Evolutionary conservation across 2,113 vertebrate species (phyloP).

Genomic region (Cyprinodon tularosa): DNA sequence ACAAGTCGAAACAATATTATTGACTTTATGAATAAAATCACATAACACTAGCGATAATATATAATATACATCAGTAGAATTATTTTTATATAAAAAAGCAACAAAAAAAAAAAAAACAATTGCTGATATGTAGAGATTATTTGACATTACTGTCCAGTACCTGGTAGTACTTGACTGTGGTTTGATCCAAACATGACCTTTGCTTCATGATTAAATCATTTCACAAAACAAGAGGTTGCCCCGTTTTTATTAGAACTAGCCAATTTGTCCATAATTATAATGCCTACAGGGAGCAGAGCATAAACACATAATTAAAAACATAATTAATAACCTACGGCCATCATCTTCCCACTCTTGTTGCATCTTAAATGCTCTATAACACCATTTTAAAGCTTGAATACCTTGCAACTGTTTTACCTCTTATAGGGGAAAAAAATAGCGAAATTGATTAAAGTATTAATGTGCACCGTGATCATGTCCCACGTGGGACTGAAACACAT

Average conservation of each 20-base stretch:
- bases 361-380: conserved; percentile 26
- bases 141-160: conserved; percentile 35
- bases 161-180: conserved; percentile 62
- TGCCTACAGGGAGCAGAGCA: conserved; percentile 49
- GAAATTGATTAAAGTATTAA: conserved; percentile 46
- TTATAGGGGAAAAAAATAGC: conserved; percentile 55
- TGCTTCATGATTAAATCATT: conserved; percentile 47
- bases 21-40: background rate
- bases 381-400: conserved; percentile 32
- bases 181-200: conserved; percentile 67
- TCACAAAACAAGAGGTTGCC: conserved; percentile 48
- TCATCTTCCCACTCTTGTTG: conserved; percentile 40
- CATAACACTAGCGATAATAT: background rate
- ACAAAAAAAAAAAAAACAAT: background rate
- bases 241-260: conserved; percentile 56
- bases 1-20: background rate
- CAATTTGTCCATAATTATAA: conserved; percentile 68
- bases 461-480: conserved; percentile 41
- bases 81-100: background rate
- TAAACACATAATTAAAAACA: conserved; percentile 61
- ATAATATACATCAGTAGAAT: background rate
- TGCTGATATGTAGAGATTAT: background rate
- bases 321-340: conserved; percentile 57
- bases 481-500: conserved; percentile 68
- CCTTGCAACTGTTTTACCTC: conserved; percentile 29